Percentiles rank a stretch among this genome's conserved stretches.
Evolutionary conservation across 2,888 invertebrate genomes (phyloP).

Genomic region (Marronus borbonicus): DNA sequence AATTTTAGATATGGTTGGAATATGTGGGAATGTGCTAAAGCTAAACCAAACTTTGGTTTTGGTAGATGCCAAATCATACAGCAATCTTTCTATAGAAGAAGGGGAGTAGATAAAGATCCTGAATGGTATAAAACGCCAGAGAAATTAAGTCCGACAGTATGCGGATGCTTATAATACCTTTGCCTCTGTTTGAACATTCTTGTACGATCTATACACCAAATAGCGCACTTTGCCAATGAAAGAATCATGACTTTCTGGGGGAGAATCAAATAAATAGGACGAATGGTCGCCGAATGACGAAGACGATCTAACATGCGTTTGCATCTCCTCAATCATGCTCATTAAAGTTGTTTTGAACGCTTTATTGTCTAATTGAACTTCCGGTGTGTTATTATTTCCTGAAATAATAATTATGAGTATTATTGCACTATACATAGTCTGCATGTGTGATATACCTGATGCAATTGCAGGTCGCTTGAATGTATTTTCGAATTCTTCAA

Average conservation of each 20-base stretch:
- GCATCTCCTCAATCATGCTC: neutral
- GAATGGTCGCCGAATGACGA: neutral
- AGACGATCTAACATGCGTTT: constrained; percentile 2
- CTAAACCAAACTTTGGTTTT: constrained; percentile 65
- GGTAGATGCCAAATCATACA: constrained; percentile 73
- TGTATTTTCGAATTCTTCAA: constrained; percentile 24
- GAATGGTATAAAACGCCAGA: constrained; percentile 73
- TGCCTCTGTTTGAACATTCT: constrained; percentile 31
- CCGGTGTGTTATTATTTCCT: neutral
- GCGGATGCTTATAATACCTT: constrained; percentile 59
- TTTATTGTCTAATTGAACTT: neutral
- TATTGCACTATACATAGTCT: neutral
- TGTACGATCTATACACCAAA: constrained; percentile 46
- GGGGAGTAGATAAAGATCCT: constrained; percentile 74
- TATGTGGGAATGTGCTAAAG: constrained; percentile 69
- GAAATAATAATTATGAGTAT: neutral
- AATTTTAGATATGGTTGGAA: constrained; percentile 77
- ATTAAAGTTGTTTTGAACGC: neutral
- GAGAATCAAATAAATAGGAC: constrained; percentile 28
- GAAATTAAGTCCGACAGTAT: constrained; percentile 66
- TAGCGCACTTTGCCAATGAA: constrained; percentile 46
- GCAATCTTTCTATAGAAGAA: constrained; percentile 74
- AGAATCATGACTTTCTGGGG: constrained; percentile 28
- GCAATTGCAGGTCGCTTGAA: constrained; percentile 15
- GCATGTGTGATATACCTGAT: neutral